phyloP scores from a whole-genome alignment of 2,113 vertebrate species.

The Alosa alosa region DNA sequence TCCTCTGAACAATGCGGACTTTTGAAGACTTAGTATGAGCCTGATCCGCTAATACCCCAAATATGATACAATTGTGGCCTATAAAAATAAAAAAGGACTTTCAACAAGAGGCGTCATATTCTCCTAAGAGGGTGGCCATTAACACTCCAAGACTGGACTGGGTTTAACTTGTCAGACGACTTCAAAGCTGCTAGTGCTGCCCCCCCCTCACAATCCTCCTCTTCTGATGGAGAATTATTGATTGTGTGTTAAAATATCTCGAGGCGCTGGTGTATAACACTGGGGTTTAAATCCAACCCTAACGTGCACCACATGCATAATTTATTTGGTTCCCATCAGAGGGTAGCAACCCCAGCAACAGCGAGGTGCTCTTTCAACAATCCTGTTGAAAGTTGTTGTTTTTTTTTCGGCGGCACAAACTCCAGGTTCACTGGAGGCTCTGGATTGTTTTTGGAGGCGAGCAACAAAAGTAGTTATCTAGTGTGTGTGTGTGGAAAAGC shows the following conservation, averaged over 20 bases:
- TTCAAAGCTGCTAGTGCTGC: slow-evolving; percentile 70
- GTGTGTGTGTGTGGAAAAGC: background rate
- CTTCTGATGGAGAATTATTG: slow-evolving; percentile 73
- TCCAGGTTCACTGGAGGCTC: background rate
- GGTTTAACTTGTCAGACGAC: slow-evolving; percentile 72
- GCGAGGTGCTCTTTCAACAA: slow-evolving; percentile 54
- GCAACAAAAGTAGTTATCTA: background rate
- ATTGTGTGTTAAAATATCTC: slow-evolving; percentile 74
- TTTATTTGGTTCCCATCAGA: slow-evolving; percentile 72
- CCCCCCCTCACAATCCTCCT: slow-evolving; percentile 60
- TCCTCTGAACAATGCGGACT: slow-evolving; percentile 31
- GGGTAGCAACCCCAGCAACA: slow-evolving; percentile 65
- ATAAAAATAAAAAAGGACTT: slow-evolving; percentile 54
- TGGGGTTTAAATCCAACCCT: slow-evolving; percentile 68
- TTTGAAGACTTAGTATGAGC: slow-evolving; percentile 43
- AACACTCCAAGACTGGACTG: slow-evolving; percentile 62
- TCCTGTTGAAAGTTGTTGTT: slow-evolving; percentile 60
- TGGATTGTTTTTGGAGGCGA: slow-evolving; percentile 1
- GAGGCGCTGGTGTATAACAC: slow-evolving; percentile 68
- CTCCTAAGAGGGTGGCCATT: slow-evolving; percentile 63
- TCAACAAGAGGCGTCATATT: slow-evolving; percentile 52
- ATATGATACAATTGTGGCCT: slow-evolving; percentile 49
- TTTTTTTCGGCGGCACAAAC: slow-evolving; percentile 18
- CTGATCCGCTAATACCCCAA: slow-evolving; percentile 43
- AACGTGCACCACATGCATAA: slow-evolving; percentile 71